Percentiles rank a stretch among this genome's conserved stretches.
These are phyloP conservation scores for Lipophrys pholis DNA, from an alignment of 2,113 vertebrate genomes.

Conservation along the genomic window DNA sequence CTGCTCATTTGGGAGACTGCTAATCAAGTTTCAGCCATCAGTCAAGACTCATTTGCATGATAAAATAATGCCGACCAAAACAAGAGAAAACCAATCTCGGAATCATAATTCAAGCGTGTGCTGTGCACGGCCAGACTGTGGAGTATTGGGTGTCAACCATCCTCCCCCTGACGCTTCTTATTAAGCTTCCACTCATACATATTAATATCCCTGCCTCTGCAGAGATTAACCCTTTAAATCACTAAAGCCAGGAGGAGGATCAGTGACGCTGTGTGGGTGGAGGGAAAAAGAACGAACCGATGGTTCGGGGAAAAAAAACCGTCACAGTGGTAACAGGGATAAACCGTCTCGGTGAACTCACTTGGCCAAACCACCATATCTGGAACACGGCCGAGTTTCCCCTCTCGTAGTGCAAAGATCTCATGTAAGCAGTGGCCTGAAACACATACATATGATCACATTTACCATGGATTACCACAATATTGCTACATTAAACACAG, in stretches of 20 bases:
- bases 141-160: conserved; percentile 66
- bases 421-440: conserved; percentile 97
- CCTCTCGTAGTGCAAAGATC: conserved; percentile 96
- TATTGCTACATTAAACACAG: background rate
- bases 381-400: conserved; percentile 92
- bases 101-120: conserved; percentile 73
- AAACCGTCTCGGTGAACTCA: conserved; percentile 75
- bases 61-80: conserved; percentile 74
- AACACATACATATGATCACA: background rate
- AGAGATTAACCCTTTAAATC: conserved; percentile 79
- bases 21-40: conserved; percentile 75
- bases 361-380: conserved; percentile 98
- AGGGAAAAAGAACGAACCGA: conserved; percentile 18
- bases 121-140: conserved; percentile 47
- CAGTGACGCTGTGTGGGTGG: conserved; percentile 34
- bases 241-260: conserved; percentile 35
- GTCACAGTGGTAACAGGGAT: conserved; percentile 19
- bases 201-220: conserved; percentile 75
- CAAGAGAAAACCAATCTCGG: conserved; percentile 73
- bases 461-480: background rate
- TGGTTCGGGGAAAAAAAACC: conserved; percentile 3
- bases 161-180: conserved; percentile 74
- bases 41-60: conserved; percentile 78
- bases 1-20: conserved; percentile 68
- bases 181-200: conserved; percentile 82